phyloP scores from a whole-genome alignment of 2,113 vertebrate genomes.

The Sylvia atricapilla region DNA sequence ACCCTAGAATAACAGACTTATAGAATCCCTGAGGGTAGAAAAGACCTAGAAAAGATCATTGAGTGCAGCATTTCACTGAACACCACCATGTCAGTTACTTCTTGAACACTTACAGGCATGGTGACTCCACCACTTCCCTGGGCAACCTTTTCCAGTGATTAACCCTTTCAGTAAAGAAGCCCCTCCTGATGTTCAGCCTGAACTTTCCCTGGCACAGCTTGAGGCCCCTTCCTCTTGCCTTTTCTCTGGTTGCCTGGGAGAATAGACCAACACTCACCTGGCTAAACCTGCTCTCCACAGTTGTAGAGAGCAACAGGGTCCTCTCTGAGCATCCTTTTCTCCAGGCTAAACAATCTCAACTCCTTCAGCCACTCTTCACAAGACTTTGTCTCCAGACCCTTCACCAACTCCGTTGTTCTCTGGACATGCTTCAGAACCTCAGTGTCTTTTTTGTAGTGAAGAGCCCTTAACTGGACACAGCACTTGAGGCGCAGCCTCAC shows the following conservation, averaged over 20 bases:
- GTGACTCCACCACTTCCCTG: not conserved
- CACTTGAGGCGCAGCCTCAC: not conserved
- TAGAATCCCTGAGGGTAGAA: not conserved
- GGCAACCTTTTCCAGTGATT: not conserved
- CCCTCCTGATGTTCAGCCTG: not conserved
- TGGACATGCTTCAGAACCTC: fast-evolving
- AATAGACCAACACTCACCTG: not conserved
- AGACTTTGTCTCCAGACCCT: not conserved
- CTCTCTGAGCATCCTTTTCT: not conserved
- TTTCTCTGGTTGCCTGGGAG: not conserved
- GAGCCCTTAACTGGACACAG: not conserved
- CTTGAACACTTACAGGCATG: not conserved
- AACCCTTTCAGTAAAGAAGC: not conserved
- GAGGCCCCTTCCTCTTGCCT: not conserved
- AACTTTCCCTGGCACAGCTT: not conserved
- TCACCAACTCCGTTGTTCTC: not conserved
- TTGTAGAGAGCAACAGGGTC: not conserved
- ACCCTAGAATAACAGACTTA: not conserved
- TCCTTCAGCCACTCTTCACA: not conserved
- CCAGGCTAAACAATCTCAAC: not conserved
- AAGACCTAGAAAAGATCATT: not conserved
- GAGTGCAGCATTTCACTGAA: not conserved
- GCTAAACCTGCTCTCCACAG: not conserved
- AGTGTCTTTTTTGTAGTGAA: not conserved
- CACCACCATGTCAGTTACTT: not conserved